A percentile compares a stretch with the other conserved stretches of the same genome.
Evolutionary conservation across 2,113 vertebrate genomes (phyloP).

Genomic region (Nanorana parkeri): DNA sequence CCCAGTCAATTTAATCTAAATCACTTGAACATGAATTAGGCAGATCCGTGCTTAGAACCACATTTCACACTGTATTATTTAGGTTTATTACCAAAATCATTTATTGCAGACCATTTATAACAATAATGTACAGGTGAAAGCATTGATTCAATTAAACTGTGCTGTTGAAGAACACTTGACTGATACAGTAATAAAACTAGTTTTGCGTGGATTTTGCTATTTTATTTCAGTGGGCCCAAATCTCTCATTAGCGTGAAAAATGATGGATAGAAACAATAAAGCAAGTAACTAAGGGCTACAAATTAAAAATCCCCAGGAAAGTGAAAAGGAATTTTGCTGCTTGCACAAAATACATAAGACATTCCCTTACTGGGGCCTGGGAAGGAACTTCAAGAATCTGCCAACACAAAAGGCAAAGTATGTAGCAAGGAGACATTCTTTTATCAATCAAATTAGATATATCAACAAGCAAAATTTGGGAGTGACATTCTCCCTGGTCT

Average conservation of each 20-base stretch:
- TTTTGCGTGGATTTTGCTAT: conserved; percentile 66
- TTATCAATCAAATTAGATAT: conserved; percentile 56
- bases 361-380: conserved; percentile 77
- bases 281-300: conserved; percentile 84
- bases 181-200: conserved; percentile 65
- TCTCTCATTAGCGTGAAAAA: conserved; percentile 62
- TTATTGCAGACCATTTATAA: conserved; percentile 72
- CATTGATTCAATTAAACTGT: conserved; percentile 68
- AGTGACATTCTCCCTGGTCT: conserved; percentile 16
- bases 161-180: conserved; percentile 58
- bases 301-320: conserved; percentile 84
- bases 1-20: conserved; percentile 57
- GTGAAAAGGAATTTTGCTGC: conserved; percentile 77
- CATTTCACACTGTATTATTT: conserved; percentile 73
- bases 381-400: conserved; percentile 77
- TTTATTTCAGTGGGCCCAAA: conserved; percentile 67
- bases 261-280: conserved; percentile 67
- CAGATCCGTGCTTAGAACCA: conserved; percentile 71
- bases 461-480: conserved; percentile 39
- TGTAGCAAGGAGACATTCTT: conserved; percentile 70
- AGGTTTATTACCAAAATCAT: conserved; percentile 74
- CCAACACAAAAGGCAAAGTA: conserved; percentile 72
- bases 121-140: conserved; percentile 63
- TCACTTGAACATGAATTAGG: conserved; percentile 73
- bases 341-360: conserved; percentile 74